phyloP scores from a whole-genome alignment of 2,888 invertebrate species.

The Coenonympha arcania region DNA sequence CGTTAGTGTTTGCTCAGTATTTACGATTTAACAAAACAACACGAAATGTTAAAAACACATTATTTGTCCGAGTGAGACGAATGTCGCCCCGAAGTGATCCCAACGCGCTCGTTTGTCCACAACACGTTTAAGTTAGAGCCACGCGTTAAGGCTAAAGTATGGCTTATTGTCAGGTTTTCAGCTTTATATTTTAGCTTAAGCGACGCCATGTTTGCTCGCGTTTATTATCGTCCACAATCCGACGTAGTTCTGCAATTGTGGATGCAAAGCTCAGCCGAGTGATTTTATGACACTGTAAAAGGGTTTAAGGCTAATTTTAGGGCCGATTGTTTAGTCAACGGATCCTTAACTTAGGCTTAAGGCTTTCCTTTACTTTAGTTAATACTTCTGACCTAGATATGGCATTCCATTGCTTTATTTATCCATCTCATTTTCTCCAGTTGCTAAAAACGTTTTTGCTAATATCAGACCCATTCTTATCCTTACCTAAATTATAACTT shows the following conservation, averaged over 20 bases:
- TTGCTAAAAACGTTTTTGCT: neutral
- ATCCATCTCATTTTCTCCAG: neutral
- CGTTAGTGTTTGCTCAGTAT: slow-evolving; percentile 67
- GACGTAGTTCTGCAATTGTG: slow-evolving; percentile 41
- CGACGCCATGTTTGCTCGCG: slow-evolving; percentile 56
- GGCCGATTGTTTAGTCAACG: slow-evolving; percentile 37
- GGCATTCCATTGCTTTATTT: neutral
- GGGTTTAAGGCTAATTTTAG: slow-evolving; percentile 43
- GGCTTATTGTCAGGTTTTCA: slow-evolving; percentile 64
- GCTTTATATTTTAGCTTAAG: slow-evolving; percentile 38
- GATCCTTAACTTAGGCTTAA: neutral
- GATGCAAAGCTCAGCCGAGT: slow-evolving; percentile 40
- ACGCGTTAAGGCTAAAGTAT: slow-evolving; percentile 61
- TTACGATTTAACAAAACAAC: slow-evolving; percentile 75
- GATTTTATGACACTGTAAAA: slow-evolving; percentile 57
- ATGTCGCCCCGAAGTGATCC: slow-evolving; percentile 69
- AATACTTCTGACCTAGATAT: neutral
- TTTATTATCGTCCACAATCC: slow-evolving; percentile 51
- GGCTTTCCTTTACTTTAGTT: neutral
- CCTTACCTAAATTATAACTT: no score
- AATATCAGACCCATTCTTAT: neutral
- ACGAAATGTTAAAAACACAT: slow-evolving; percentile 74
- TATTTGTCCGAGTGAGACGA: slow-evolving; percentile 72
- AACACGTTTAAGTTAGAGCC: slow-evolving; percentile 63
- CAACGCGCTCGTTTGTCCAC: slow-evolving; percentile 63